Conservation (phyloP, 2,888 invertebrate genomes). For the Carpatolechia fugitivella region DNA sequence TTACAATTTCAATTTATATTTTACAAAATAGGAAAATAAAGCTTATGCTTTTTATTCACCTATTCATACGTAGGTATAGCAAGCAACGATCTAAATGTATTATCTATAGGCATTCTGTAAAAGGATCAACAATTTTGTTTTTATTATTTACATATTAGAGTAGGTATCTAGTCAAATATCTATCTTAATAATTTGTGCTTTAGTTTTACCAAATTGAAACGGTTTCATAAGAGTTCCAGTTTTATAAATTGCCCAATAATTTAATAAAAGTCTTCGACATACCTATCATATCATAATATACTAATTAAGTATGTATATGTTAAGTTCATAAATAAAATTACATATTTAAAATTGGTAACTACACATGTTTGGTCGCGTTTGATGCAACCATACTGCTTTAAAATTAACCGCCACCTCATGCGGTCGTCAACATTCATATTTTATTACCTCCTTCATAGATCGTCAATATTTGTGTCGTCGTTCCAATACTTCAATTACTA, state of each 20-base stretch:
- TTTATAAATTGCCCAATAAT: constrained; percentile 9
- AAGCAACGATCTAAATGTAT: constrained; percentile 43
- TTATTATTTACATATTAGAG: constrained; percentile 30
- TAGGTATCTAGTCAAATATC: constrained; percentile 21
- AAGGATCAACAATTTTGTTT: constrained; percentile 31
- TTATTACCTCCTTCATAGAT: constrained; percentile 20
- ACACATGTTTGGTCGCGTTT: not conserved
- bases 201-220: constrained; percentile 28
- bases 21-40: constrained; percentile 56
- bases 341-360: constrained; percentile 12
- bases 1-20: constrained; percentile 18
- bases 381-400: constrained; percentile 4
- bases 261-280: constrained; percentile 3
- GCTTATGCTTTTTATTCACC: constrained; percentile 41
- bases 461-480: constrained; percentile 17
- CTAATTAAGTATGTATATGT: not conserved
- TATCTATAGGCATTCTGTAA: constrained; percentile 31
- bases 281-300: not conserved
- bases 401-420: constrained; percentile 3
- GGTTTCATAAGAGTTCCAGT: constrained; percentile 16
- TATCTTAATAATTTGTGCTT: constrained; percentile 41
- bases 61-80: constrained; percentile 28
- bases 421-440: constrained; percentile 14
- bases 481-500: constrained; percentile 18
- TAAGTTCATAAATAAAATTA: constrained; percentile 2